Base-by-base conservation (phyloP, 2,888 invertebrate genomes). In the Lepidocyrtinus sp. region DNA sequence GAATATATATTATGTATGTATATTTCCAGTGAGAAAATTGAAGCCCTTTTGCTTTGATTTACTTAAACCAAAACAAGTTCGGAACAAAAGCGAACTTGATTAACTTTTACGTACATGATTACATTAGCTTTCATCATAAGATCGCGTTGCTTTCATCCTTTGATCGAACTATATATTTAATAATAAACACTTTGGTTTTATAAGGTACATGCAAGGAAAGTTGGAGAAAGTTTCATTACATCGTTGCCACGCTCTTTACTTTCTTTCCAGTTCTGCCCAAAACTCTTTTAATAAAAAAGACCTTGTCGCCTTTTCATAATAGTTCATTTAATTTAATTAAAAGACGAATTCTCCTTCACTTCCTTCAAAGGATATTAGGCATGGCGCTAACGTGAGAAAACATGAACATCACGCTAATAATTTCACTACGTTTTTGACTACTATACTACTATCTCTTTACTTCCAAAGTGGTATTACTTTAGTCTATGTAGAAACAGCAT, bases 361-460 rank as follows among this genome's bases (percentile, higher is more conserved):
- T 50, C 15, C 17, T 17, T 7, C 15, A 2, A 50, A 36, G 5
- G 12, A 36, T 36, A 36, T 36, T 36, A 12, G 5, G 36, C 36
- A 7, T 12, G 36, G 50, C 50, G 17, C 50, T n/a, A 50, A 50
- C 50, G 2, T n/a, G 2, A 7, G 17, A 50, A 50, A 2, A 50
- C 50, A 50, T 12, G 50, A 50, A 50, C 36, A 50, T 7, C n/a
- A n/a, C n/a, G 50, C 26, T 36, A 24, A 59, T 64, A 73, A 73
- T 73, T 73, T 73, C 64, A 24, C 73, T 73, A 71, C 71, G 45
- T 36, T 62, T 5, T 12, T 55, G 1, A 45, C n/a, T 59, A 12
- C 19, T 9, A 19, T n/a, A 2, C 50, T 50, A n/a, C 50, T 50
- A 7, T 50, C 50, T 7, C 17, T 2, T 17, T 1, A 50, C 5